Conservation (phyloP, 23 tunicate genomes). For the Phallusia fumigata region DNA sequence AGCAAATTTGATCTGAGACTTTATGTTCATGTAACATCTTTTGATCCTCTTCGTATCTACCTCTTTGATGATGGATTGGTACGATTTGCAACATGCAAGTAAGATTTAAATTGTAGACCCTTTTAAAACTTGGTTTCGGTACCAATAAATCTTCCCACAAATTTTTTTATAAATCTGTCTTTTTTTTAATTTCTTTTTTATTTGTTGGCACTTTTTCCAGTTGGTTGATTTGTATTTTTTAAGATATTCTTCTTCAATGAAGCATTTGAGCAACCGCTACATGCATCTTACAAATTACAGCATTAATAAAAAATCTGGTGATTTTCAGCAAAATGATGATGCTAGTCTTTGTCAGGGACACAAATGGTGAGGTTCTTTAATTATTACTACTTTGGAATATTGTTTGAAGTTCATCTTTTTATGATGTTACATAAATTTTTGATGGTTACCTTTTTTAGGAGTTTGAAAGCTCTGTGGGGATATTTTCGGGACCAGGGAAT, state of each 20-base stretch:
- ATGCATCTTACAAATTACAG: conserved; percentile 98
- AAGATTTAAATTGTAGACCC: neutral
- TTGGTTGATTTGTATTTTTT: too few relatives aligned
- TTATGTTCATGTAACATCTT: conserved; percentile 93
- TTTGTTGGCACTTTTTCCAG: too few relatives aligned
- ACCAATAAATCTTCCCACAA: too few relatives aligned
- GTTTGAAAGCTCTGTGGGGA: conserved; percentile 77
- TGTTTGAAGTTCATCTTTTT: neutral
- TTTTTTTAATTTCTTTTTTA: too few relatives aligned
- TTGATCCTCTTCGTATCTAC: conserved; percentile 90
- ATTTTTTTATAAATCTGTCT: too few relatives aligned
- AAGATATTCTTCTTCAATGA: conserved; percentile 74
- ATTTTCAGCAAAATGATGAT: conserved; percentile 84
- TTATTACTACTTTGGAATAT: too few relatives aligned
- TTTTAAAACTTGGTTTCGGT: neutral
- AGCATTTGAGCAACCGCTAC: conserved; percentile 71
- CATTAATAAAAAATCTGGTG: conserved; percentile 90
- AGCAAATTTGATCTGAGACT: conserved; percentile 88
- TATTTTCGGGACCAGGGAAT: conserved; percentile 46
- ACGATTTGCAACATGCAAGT: conserved; percentile 97
- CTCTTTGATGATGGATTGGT: conserved; percentile 96
- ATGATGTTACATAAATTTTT: neutral
- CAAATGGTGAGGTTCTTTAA: too few relatives aligned
- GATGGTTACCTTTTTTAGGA: conserved; percentile 63
- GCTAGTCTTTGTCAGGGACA: conserved; percentile 80